phyloP scores from a whole-genome alignment of 1,140 invertebrate genomes.

The Protaetia brevitarsis region DNA sequence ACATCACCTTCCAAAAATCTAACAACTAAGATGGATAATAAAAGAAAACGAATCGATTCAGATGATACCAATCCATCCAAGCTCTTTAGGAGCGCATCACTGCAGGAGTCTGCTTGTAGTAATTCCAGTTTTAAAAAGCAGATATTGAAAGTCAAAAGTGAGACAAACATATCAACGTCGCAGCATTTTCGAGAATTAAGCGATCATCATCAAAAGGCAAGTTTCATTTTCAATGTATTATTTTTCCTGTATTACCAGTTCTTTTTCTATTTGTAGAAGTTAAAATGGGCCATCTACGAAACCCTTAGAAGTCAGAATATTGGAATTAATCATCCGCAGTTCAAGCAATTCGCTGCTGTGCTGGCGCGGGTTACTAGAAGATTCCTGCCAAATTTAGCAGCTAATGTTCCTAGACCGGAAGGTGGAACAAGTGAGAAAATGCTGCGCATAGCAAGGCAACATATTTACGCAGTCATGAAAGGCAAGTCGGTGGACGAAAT shows the following conservation, averaged over 20 bases:
- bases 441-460: constrained; percentile 60
- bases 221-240: neutral
- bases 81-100: constrained; percentile 53
- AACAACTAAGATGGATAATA: constrained; percentile 34
- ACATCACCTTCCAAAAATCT: constrained; percentile 45
- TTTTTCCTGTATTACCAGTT: constrained; percentile 6
- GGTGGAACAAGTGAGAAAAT: constrained; percentile 56
- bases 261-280: constrained; percentile 56
- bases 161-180: constrained; percentile 31
- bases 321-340: constrained; percentile 59
- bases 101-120: neutral
- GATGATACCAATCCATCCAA: constrained; percentile 50
- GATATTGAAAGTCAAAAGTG: constrained; percentile 31
- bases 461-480: constrained; percentile 60
- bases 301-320: constrained; percentile 63
- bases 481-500: constrained; percentile 58
- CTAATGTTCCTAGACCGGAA: constrained; percentile 50
- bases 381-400: constrained; percentile 49
- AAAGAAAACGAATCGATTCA: constrained; percentile 55
- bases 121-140: neutral
- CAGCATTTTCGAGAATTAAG: constrained; percentile 52
- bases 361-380: constrained; percentile 54
- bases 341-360: constrained; percentile 59
- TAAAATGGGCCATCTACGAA: constrained; percentile 67
- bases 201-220: constrained; percentile 62